These are phyloP conservation scores for Prunella himalayana DNA, from an alignment of 2,113 vertebrate genomes.

Conservation along the genomic window DNA sequence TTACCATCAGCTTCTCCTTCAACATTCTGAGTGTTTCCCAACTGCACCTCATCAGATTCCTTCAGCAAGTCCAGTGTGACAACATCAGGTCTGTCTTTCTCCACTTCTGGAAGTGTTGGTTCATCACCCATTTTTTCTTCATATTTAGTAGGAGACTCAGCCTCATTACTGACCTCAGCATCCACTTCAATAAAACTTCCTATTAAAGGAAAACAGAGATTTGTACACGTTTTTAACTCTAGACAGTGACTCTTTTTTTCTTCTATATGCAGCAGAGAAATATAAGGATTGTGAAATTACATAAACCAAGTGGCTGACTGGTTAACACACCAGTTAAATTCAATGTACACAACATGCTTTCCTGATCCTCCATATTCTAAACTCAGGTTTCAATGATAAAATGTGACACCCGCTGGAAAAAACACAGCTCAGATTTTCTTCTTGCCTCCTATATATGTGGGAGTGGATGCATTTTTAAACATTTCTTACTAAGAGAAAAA, in stretches of 20 bases:
- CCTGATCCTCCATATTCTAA: background rate
- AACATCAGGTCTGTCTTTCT: background rate
- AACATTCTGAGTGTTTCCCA: background rate
- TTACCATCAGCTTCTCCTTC: conserved; percentile 11
- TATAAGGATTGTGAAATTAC: background rate
- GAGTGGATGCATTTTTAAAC: background rate
- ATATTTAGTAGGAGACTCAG: background rate
- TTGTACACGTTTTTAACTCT: background rate
- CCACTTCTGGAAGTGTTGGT: background rate
- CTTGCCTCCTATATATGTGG: accelerated
- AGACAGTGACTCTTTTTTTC: no score
- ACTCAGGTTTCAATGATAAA: background rate
- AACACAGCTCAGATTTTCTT: background rate
- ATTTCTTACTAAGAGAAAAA: background rate
- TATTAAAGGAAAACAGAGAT: conserved; percentile 11
- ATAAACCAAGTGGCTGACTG: background rate
- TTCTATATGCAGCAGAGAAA: background rate
- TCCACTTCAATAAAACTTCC: conserved; percentile 80
- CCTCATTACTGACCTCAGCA: background rate
- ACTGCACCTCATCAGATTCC: background rate
- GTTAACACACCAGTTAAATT: background rate
- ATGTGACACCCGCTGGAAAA: background rate
- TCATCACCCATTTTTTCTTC: background rate
- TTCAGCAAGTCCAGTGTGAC: background rate
- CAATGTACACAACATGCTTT: background rate